Percentiles rank a stretch among this genome's conserved stretches.
Evolutionary conservation across 1,140 invertebrate genomes (phyloP).

Genomic region (Galendromus occidentalis): DNA sequence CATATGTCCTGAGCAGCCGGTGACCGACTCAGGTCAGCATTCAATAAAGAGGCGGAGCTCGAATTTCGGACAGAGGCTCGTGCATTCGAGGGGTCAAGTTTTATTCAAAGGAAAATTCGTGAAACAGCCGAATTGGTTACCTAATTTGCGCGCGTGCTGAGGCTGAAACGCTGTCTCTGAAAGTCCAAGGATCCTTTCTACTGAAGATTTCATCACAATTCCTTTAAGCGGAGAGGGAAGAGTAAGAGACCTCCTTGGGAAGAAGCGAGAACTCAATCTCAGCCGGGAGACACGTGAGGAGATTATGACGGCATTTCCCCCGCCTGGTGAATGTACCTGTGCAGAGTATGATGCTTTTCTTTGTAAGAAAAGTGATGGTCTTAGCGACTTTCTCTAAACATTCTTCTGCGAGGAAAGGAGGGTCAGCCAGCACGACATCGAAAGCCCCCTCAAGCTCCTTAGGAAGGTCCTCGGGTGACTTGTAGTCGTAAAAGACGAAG

Average conservation of each 20-base stretch:
- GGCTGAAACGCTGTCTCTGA: conserved; percentile 49
- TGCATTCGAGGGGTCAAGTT: no score
- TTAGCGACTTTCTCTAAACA: conserved; percentile 60
- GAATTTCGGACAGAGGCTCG: no score
- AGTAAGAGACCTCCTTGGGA: conserved; percentile 27
- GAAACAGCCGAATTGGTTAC: conserved; percentile 76
- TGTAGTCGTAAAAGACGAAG: conserved; percentile 76
- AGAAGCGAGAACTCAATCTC: neutral
- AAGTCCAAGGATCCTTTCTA: conserved; percentile 40
- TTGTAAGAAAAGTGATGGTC: conserved; percentile 53
- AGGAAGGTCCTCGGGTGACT: conserved; percentile 48
- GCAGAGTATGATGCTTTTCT: conserved; percentile 64
- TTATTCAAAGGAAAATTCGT: conserved; percentile 48
- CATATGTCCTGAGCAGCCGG: no score
- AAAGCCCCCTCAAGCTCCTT: conserved; percentile 38
- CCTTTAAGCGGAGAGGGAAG: conserved; percentile 33
- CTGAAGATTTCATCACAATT: conserved; percentile 49
- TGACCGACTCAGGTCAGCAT: no score
- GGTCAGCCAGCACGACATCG: conserved; percentile 74
- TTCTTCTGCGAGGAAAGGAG: conserved; percentile 79
- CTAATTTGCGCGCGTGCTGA: conserved; percentile 63
- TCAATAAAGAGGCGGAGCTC: no score
- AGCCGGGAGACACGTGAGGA: no score
- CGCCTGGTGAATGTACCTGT: no score
- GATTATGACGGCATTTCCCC: no score